Evolutionary conservation across 2,888 invertebrate genomes (phyloP).

Genomic region (Gerris lacustris): DNA sequence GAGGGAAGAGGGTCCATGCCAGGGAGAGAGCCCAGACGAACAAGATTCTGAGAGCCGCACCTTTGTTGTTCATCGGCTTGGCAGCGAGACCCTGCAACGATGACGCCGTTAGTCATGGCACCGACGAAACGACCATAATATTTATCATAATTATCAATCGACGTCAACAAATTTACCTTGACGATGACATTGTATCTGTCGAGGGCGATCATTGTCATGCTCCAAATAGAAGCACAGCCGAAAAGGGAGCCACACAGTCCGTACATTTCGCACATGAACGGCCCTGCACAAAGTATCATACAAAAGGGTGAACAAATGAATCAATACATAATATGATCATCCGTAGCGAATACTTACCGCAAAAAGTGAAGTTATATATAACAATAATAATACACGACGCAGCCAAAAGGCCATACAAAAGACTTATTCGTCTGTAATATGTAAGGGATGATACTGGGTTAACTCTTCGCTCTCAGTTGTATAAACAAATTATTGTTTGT

Average conservation of each 20-base stretch:
- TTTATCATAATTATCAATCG: too few species aligned
- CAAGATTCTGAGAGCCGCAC: constrained; percentile 63
- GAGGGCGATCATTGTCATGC: constrained; percentile 81
- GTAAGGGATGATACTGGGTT: too few species aligned
- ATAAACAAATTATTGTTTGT: too few species aligned
- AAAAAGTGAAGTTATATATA: too few species aligned
- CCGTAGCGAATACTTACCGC: too few species aligned
- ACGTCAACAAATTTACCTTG: constrained; percentile 40
- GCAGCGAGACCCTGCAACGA: constrained; percentile 55
- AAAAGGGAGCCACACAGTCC: constrained; percentile 76
- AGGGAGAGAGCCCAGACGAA: constrained; percentile 66
- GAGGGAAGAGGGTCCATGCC: constrained; percentile 68
- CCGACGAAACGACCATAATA: too few species aligned
- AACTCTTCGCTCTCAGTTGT: too few species aligned
- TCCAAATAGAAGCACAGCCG: constrained; percentile 84
- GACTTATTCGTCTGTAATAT: too few species aligned
- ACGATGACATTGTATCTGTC: constrained; percentile 92
- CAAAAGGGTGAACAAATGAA: too few species aligned
- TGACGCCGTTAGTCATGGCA: neutral
- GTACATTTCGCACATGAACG: constrained; percentile 76
- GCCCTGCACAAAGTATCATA: constrained; percentile 43
- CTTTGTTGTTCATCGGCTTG: constrained; percentile 70
- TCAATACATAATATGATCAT: too few species aligned
- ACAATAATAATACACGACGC: too few species aligned
- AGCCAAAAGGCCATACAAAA: too few species aligned